Base-by-base conservation (phyloP, 1,140 invertebrate species). In the Coboldia fuscipes region DNA sequence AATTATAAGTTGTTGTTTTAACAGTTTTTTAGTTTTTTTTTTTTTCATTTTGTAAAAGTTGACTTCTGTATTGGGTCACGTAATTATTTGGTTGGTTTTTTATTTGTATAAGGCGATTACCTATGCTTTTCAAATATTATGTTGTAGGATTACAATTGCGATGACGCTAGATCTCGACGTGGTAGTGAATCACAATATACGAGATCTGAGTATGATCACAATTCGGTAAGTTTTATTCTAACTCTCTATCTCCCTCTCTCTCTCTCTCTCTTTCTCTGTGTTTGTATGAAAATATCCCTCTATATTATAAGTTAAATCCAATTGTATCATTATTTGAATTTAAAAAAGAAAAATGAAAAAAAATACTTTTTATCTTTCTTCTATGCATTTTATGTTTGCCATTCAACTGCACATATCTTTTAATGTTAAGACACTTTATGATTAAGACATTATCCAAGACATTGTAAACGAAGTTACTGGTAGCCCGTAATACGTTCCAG, bases 121-220 rank as follows among this genome's bases (percentile, higher is more conserved):
- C 14, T 13, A 29, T 29, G 14, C 27, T 13, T 8, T 29, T 29
- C n/a, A 29, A 29, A 29, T 13, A 2, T 2, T 7, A 27, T 27
- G 22, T 40, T 41, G 13, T 51, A 64, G 61, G 62, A 63, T 43
- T 63, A 61, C 46, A 50, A 50, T 42, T 60, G 58, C 47, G 59
- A 71, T 50, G 68, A 71, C 57, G 61, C 63, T 46, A 63, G 65
- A 41, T 63, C 65, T 42, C 66, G 68, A 33, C 54, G 62, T 37
- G 57, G 67, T 35, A 71, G 66, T 45, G 70, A 48, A 68, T 71
- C 55, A 69, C 70, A 38, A 69, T 67, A 54, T 68, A 68, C 42
- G 64, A 64, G 65, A 34, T 55, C 61, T 43, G 68, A 70, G 50
- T 72, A 70, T 56, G 70, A 72, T 45, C 59, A 67, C 50, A 69